phyloP scores from a whole-genome alignment of 2,113 vertebrate species.

The Eurystomus gularis region DNA sequence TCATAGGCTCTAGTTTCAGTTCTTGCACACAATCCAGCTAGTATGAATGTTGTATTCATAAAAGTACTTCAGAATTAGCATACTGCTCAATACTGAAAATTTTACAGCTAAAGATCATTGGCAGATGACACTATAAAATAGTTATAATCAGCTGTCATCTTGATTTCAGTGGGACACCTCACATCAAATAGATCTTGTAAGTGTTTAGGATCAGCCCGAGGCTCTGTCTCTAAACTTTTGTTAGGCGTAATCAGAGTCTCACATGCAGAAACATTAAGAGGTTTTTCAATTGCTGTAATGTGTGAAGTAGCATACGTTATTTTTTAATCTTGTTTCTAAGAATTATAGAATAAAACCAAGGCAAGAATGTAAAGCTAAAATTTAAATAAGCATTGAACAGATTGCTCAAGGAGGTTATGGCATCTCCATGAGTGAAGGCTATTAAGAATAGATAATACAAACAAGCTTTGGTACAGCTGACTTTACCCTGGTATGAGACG shows the following conservation, averaged over 20 bases:
- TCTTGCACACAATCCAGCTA: neutral
- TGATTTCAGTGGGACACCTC: slow-evolving; percentile 16
- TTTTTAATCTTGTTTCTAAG: neutral
- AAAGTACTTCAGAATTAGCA: neutral
- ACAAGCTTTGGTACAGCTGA: neutral
- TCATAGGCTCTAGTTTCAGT: neutral
- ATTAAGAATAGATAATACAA: neutral
- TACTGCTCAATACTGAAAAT: neutral
- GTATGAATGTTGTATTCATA: neutral
- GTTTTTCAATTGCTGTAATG: neutral
- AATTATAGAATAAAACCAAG: neutral
- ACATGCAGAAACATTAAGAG: neutral
- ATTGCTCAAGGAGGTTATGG: neutral
- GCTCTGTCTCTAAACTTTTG: slow-evolving; percentile 24
- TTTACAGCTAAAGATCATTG: neutral
- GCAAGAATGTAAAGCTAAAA: neutral
- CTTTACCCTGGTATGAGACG: neutral
- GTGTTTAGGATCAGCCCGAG: slow-evolving; percentile 30
- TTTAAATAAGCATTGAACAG: neutral
- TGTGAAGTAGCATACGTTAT: neutral
- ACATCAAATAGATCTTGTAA: slow-evolving; percentile 26
- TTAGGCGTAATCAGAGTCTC: slow-evolving; percentile 3
- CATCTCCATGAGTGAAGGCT: neutral
- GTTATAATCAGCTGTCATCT: slow-evolving; percentile 25
- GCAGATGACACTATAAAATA: slow-evolving; percentile 15